Percentiles rank a stretch among this genome's conserved stretches.
Conservation (phyloP, 2,888 invertebrate genomes). For the Mechanitis messenoides region DNA sequence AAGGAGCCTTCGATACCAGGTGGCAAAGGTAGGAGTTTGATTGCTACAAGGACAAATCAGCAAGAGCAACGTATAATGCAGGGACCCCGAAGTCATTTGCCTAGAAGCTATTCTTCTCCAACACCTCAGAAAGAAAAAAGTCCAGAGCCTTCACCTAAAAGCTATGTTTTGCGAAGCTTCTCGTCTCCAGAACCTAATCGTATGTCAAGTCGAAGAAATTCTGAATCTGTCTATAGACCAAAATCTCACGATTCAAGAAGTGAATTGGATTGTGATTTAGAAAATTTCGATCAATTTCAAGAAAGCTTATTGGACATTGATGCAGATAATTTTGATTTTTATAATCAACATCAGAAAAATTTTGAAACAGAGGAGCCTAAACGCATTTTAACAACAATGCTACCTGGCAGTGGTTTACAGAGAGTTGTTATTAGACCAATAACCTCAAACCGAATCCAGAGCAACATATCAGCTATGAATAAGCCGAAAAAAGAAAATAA, state of each 20-base stretch:
- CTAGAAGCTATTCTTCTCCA: conserved; percentile 66
- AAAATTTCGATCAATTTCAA: conserved; percentile 65
- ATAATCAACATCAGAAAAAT: conserved; percentile 48
- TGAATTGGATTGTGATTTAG: conserved; percentile 64
- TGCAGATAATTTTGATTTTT: conserved; percentile 56
- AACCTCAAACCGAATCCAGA: conserved; percentile 43
- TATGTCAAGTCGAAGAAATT: conserved; percentile 51
- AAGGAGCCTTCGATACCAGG: conserved; percentile 49
- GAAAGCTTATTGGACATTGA: conserved; percentile 68
- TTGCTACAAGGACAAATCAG: conserved; percentile 59
- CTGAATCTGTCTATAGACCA: conserved; percentile 57
- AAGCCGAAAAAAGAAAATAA: conserved; percentile 36
- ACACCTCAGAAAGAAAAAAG: conserved; percentile 51
- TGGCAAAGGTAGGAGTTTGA: conserved; percentile 56
- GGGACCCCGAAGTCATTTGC: conserved; percentile 50
- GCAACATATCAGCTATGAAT: not conserved
- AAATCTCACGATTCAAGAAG: conserved; percentile 56
- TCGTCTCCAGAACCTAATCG: conserved; percentile 64
- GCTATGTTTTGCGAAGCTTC: conserved; percentile 59
- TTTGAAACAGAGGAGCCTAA: conserved; percentile 59
- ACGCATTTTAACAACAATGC: conserved; percentile 55
- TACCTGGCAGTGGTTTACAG: conserved; percentile 68
- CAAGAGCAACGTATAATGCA: conserved; percentile 58
- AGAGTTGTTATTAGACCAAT: conserved; percentile 59
- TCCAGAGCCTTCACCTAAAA: conserved; percentile 39